Evolutionary conservation across 1,140 invertebrate genomes (phyloP).

Genomic region (Zaprionus tsacasi): DNA sequence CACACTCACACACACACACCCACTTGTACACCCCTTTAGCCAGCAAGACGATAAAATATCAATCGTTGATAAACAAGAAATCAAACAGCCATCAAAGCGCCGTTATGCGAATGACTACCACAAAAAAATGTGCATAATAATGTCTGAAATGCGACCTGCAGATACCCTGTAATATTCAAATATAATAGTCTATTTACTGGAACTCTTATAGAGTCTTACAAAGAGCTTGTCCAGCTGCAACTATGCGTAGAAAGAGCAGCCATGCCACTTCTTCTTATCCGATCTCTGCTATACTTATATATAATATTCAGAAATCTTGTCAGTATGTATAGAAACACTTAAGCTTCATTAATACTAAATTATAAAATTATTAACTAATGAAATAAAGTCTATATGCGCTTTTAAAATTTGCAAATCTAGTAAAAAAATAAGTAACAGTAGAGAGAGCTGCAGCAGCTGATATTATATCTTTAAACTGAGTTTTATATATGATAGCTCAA

Average conservation of each 20-base stretch:
- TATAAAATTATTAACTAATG: too few relatives aligned
- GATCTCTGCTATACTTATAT: neutral
- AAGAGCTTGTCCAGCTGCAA: too few relatives aligned
- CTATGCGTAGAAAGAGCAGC: too few relatives aligned
- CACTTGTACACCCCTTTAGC: constrained; percentile 5
- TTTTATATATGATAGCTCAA: too few relatives aligned
- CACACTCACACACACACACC: constrained; percentile 17
- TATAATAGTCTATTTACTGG: neutral
- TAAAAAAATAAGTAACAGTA: too few relatives aligned
- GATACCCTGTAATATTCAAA: constrained; percentile 13
- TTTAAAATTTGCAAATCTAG: too few relatives aligned
- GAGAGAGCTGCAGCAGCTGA: too few relatives aligned
- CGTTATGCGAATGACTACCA: constrained; percentile 63
- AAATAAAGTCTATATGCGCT: too few relatives aligned
- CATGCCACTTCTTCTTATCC: neutral
- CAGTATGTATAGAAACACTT: too few relatives aligned
- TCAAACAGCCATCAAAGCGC: constrained; percentile 83
- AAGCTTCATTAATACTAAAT: too few relatives aligned
- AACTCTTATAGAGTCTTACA: too few relatives aligned
- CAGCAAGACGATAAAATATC: constrained; percentile 80
- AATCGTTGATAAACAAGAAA: constrained; percentile 80
- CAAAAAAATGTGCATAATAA: neutral
- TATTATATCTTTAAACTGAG: too few relatives aligned
- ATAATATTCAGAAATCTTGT: neutral
- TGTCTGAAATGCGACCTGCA: neutral